Evolutionary conservation across 2,113 vertebrate species (phyloP).

Genomic region (Callipepla californica): DNA sequence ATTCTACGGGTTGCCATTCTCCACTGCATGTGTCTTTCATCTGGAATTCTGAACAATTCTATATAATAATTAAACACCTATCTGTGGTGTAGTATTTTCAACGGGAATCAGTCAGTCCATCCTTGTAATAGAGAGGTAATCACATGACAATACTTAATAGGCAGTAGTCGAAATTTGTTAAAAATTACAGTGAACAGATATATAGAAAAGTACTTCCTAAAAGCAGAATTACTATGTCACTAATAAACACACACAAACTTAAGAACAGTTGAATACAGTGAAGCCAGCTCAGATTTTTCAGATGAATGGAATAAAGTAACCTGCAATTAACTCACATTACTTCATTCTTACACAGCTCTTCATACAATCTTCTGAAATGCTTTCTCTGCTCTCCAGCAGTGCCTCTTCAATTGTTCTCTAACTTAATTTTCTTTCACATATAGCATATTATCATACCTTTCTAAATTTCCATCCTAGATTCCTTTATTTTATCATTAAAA

Average conservation of each 20-base stretch:
- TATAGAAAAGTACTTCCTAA: background rate
- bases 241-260: background rate
- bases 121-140: background rate
- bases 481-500: background rate
- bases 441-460: background rate
- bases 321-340: background rate
- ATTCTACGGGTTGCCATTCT: background rate
- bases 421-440: background rate
- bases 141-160: background rate
- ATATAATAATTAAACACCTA: constrained; percentile 63
- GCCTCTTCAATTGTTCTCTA: background rate
- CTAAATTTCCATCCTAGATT: background rate
- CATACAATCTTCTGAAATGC: background rate
- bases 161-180: background rate
- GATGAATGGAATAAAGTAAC: background rate
- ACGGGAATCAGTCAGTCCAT: background rate
- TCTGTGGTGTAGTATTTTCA: background rate
- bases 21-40: background rate
- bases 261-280: background rate
- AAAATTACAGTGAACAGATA: background rate
- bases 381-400: background rate
- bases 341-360: background rate
- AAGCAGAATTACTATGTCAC: background rate
- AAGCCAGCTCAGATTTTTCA: background rate
- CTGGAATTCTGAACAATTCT: background rate